These are phyloP conservation scores for Clepsis dumicolana DNA, from an alignment of 2,888 invertebrate species.

Conservation along the genomic window DNA sequence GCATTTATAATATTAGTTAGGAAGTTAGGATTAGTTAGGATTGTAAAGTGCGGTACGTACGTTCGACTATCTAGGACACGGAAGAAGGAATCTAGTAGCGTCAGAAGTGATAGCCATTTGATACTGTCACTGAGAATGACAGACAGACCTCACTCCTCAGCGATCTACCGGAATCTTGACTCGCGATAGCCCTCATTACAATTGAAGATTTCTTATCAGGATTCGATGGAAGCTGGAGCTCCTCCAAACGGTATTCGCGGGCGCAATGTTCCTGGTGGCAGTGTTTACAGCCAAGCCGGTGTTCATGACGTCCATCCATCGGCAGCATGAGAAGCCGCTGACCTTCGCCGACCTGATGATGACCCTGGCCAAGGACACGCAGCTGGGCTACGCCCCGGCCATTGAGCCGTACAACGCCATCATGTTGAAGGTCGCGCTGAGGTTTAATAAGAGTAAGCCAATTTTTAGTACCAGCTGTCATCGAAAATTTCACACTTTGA, in stretches of 20 bases:
- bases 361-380: slow-evolving; percentile 54
- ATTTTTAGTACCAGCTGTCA: no score
- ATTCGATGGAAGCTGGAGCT: slow-evolving; percentile 66
- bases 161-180: neutral
- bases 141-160: no score
- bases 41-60: no score
- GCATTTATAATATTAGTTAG: no score
- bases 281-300: slow-evolving; percentile 69
- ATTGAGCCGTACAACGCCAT: slow-evolving; percentile 53
- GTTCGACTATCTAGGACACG: no score
- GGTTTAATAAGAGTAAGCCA: slow-evolving; percentile 58
- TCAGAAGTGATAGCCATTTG: no score
- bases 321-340: slow-evolving; percentile 54
- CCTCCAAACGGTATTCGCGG: slow-evolving; percentile 60
- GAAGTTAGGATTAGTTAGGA: no score
- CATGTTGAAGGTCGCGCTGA: slow-evolving; percentile 58
- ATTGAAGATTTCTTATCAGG: slow-evolving; percentile 51
- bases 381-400: slow-evolving; percentile 69
- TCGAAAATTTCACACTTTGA: no score
- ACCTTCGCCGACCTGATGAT: slow-evolving; percentile 56
- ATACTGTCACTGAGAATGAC: no score
- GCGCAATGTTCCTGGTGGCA: slow-evolving; percentile 56
- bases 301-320: slow-evolving; percentile 68
- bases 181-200: neutral
- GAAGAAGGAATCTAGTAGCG: no score